A percentile compares a stretch with the other conserved stretches of the same genome.
phyloP scores from a whole-genome alignment of 2,113 vertebrate genomes.

The Lophotis ruficrista region DNA sequence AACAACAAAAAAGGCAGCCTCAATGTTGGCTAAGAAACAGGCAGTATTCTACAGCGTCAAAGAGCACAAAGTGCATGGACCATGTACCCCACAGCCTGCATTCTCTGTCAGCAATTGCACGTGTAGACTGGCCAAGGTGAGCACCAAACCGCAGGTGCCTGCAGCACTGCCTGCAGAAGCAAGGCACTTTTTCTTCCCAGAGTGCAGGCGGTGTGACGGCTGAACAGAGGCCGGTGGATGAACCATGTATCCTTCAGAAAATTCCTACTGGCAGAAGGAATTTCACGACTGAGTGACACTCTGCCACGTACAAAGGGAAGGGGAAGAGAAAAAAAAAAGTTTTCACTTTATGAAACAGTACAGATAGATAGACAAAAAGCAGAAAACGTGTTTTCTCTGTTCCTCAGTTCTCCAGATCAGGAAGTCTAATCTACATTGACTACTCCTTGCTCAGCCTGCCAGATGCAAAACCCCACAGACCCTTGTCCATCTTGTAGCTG shows the following conservation, averaged over 20 bases:
- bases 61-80: not conserved
- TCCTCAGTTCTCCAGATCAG: not conserved
- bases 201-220: accelerated
- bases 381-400: not conserved
- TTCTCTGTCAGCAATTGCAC: not conserved
- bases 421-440: not conserved
- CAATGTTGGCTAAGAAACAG: not conserved
- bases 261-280: not conserved
- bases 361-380: not conserved
- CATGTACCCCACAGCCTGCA: accelerated
- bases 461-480: not conserved
- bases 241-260: not conserved
- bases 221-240: not conserved
- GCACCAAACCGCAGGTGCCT: not conserved
- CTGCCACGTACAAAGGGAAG: not conserved
- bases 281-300: not conserved
- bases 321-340: not conserved
- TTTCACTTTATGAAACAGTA: not conserved
- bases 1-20: not conserved
- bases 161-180: not conserved
- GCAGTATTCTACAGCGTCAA: not conserved
- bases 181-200: not conserved
- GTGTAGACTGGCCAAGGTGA: not conserved
- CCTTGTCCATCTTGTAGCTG: not conserved
- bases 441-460: not conserved